Base-by-base conservation (phyloP, 1,140 invertebrate genomes). In the Eurosta solidaginis region DNA sequence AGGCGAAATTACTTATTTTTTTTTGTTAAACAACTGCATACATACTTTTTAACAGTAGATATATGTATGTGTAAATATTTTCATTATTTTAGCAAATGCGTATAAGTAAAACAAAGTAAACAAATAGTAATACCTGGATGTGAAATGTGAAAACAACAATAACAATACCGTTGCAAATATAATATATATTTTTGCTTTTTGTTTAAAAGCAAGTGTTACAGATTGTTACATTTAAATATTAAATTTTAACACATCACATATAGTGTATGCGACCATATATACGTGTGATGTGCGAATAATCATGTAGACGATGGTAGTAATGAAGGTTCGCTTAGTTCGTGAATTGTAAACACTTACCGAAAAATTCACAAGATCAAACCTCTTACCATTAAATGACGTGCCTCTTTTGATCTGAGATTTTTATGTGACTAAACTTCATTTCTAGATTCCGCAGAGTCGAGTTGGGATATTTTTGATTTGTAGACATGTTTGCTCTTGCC, bases 21-120 rank as follows among this genome's bases (percentile, higher is more conserved):
- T n/a, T n/a, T n/a, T n/a, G n/a, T 68, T 68, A 68, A 68, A 40
- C 59, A 40, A 42, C 33, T 42, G 7, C 59, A 40, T 22, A 40
- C 59, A 25, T 68, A n/a, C n/a, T n/a, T n/a, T n/a, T n/a, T n/a
- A n/a, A n/a, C n/a, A n/a, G n/a, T n/a, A n/a, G n/a, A n/a, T n/a
- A n/a, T n/a, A n/a, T n/a, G n/a, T 68, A 40, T 40, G 33, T 68
- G 40, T 68, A 68, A 68, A 68, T 68, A 68, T 68, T 68, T 68
- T 68, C 59, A 40, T 68, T 68, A 68, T 68, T 68, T 9, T 7
- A 68, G 59, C 59, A 68, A 68, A 63, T 63, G 33, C 33, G 9
- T 27, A 59, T 4, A 4, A 49, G 22, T 4, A 3, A 54, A 54
- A 27, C 54, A 63, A n/a, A 17, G 5, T 52, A 25, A 17, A 25